Conservation (phyloP, 2,113 vertebrate genomes). For the Macquaria australasica region DNA sequence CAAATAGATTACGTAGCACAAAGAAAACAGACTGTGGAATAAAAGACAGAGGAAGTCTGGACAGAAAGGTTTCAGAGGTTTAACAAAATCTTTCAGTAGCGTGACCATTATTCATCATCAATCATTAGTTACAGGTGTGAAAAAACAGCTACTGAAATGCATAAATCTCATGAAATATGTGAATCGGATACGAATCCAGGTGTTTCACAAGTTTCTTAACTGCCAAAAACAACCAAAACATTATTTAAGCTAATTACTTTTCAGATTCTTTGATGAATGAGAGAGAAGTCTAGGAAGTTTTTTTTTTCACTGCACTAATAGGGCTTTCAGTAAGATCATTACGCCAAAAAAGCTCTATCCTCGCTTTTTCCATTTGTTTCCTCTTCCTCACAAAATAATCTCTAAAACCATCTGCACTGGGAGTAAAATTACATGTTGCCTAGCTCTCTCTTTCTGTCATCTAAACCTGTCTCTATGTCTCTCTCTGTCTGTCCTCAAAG, state of each 20-base stretch:
- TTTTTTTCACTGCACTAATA: conserved; percentile 51
- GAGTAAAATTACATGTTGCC: conserved; percentile 69
- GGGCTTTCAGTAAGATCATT: conserved; percentile 74
- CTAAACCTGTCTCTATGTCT: conserved; percentile 60
- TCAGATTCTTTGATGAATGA: conserved; percentile 52
- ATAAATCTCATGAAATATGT: conserved; percentile 25
- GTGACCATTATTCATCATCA: conserved; percentile 17
- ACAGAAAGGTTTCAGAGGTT: conserved; percentile 13
- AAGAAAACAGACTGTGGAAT: not conserved
- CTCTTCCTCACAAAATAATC: conserved; percentile 64
- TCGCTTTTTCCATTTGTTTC: conserved; percentile 59
- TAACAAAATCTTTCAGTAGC: conserved; percentile 8
- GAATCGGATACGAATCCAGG: conserved; percentile 42
- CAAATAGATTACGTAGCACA: conserved; percentile 14
- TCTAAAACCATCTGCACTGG: conserved; percentile 62
- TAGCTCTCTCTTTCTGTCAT: conserved; percentile 60
- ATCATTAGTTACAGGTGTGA: conserved; percentile 36
- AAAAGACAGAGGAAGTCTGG: conserved; percentile 5
- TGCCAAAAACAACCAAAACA: conserved; percentile 36
- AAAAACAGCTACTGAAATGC: conserved; percentile 17
- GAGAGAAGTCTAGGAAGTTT: conserved; percentile 30
- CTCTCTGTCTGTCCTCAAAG: conserved; percentile 54
- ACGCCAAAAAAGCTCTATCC: conserved; percentile 48
- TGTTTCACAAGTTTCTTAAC: conserved; percentile 42
- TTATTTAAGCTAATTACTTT: conserved; percentile 56